Base-by-base conservation (phyloP, 2,113 vertebrate genomes). In the Corythornis cristatus region DNA sequence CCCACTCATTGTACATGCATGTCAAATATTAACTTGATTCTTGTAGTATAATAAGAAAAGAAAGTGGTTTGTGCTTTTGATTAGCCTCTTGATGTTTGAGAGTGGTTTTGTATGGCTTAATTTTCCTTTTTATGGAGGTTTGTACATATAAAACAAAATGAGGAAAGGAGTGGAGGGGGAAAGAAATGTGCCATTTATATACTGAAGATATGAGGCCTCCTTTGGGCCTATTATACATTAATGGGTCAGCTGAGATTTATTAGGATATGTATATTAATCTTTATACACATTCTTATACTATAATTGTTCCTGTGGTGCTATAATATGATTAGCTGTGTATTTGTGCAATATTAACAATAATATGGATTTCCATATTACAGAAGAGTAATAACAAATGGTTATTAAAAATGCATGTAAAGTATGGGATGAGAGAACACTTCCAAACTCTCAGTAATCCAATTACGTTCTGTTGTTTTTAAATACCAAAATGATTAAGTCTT, bases 191-290 rank as follows among this genome's bases (percentile, higher is more conserved):
- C 93, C 96, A 97, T 97, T 90, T 95, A 58, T 97, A 96, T 96
- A 96, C 82, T 93, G 93, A 93, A 97, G 93, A 97, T 97, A 91
- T 86, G 94, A 96, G 90, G 94, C 89, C 89, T 97, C 97, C 95
- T 97, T 96, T 96, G 98, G 97, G 97, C 54, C 96, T 96, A 96
- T 97, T 98, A 96, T 90, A 94, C 95, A 96, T 96, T 98, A 98
- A 98, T 97, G 97, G 97, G 96, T 96, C 97, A 97, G 90, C 93
- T 96, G 98, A 97, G 97, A 95, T 97, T 96, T 97, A 96, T 96
- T 97, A 97, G 94, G 85, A 91, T 97, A 96, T 96, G 97, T 97
- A 91, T 97, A 98, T 98, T 98, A 97, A 98, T 98, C 97, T 98
- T 97, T 96, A 96, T 95, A 96, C 96, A 88, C 96, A 95, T 97